Evolutionary conservation across 2,888 invertebrate species (phyloP).

Genomic region (Graphium colonna): DNA sequence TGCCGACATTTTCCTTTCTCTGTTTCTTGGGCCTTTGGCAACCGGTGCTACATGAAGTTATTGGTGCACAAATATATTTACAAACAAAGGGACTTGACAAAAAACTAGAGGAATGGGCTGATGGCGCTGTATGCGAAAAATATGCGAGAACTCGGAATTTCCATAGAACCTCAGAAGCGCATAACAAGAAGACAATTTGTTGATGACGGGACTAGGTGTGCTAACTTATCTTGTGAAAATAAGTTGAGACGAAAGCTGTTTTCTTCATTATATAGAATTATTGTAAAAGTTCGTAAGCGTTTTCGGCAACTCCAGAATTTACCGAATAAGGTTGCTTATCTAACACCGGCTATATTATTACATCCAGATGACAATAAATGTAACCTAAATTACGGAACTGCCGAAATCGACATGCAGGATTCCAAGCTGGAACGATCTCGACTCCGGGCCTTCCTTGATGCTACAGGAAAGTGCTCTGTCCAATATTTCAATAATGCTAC

Average conservation of each 20-base stretch:
- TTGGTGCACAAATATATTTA: constrained; percentile 8
- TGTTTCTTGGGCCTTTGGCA: no score
- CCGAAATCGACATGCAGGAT: constrained; percentile 12
- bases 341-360: constrained; percentile 7
- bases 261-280: constrained; percentile 22
- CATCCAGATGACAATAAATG: constrained; percentile 8
- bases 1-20: no score
- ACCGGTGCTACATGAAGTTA: no score
- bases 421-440: constrained; percentile 10
- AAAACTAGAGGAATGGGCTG: constrained; percentile 18
- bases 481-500: background rate
- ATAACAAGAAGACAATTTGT: constrained; percentile 18
- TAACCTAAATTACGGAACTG: constrained; percentile 16
- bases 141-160: constrained; percentile 23
- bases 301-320: constrained; percentile 1
- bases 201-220: constrained; percentile 7
- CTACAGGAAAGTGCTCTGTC: background rate
- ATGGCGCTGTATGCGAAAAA: constrained; percentile 23
- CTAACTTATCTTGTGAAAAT: constrained; percentile 24
- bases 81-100: constrained; percentile 12
- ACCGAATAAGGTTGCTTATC: background rate
- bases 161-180: constrained; percentile 18
- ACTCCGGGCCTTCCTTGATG: constrained; percentile 9
- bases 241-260: constrained; percentile 21
- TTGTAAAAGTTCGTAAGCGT: constrained; percentile 12